Percentiles rank a stretch among this genome's conserved stretches.
phyloP scores from a whole-genome alignment of 2,113 vertebrate species.

The Narcine bancroftii region DNA sequence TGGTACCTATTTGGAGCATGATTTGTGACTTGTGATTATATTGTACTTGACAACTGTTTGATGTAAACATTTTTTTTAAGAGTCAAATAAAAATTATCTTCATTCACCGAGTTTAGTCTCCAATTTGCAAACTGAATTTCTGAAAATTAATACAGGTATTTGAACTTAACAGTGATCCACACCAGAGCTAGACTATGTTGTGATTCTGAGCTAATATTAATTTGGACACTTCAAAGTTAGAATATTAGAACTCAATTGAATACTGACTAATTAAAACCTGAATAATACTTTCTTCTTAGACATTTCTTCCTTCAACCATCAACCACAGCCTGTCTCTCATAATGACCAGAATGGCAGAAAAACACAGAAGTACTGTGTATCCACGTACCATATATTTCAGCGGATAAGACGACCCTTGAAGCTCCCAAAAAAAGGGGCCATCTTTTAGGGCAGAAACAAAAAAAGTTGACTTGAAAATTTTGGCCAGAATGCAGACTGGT shows the following conservation, averaged over 20 bases:
- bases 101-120: neutral
- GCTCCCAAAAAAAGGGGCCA: no score
- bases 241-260: neutral
- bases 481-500: no score
- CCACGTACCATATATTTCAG: no score
- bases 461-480: no score
- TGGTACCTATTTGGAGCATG: no score
- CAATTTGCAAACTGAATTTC: neutral
- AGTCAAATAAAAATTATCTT: neutral
- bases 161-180: neutral
- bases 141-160: neutral
- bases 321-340: neutral
- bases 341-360: no score
- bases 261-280: neutral
- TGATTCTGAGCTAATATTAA: neutral
- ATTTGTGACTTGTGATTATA: neutral
- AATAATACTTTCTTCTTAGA: neutral
- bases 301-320: neutral
- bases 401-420: no score
- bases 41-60: neutral
- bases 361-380: neutral
- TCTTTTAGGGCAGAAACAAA: no score
- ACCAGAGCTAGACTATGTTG: neutral
- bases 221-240: neutral
- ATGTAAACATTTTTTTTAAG: neutral